phyloP scores from a whole-genome alignment of 2,797 vertebrate species.

The Coilia nasus region DNA sequence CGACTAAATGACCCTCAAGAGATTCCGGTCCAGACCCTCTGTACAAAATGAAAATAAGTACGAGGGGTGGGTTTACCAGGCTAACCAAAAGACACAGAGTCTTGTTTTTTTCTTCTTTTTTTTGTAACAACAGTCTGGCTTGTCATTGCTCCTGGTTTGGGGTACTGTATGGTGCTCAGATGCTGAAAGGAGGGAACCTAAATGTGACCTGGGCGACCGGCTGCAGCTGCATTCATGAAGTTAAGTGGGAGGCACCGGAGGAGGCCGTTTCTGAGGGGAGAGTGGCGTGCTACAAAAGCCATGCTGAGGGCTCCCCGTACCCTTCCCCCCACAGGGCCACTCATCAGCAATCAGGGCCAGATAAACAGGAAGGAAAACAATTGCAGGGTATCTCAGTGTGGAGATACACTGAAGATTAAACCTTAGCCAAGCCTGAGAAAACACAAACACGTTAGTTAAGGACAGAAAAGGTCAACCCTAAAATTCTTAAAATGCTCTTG shows the following conservation, averaged over 20 bases:
- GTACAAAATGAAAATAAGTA: too few relatives aligned
- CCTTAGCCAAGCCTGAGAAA: constrained; percentile 23
- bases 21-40: too few relatives aligned
- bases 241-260: not conserved
- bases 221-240: not conserved
- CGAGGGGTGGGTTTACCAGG: too few relatives aligned
- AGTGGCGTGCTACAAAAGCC: not conserved
- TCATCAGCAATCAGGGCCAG: constrained; percentile 48
- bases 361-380: constrained; percentile 57
- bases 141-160: not conserved
- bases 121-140: too few relatives aligned
- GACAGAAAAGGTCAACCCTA: not conserved
- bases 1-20: too few relatives aligned
- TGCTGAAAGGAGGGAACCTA: not conserved
- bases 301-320: not conserved
- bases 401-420: constrained; percentile 42
- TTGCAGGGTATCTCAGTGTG: constrained; percentile 49
- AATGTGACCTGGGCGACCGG: not conserved
- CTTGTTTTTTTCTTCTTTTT: too few relatives aligned
- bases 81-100: not conserved
- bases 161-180: not conserved
- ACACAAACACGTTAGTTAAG: not conserved
- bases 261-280: not conserved
- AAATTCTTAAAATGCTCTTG: not conserved
- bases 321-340: constrained; percentile 13